Evolutionary conservation across 2,888 invertebrate species (phyloP).

Genomic region (Morpho deidamia): DNA sequence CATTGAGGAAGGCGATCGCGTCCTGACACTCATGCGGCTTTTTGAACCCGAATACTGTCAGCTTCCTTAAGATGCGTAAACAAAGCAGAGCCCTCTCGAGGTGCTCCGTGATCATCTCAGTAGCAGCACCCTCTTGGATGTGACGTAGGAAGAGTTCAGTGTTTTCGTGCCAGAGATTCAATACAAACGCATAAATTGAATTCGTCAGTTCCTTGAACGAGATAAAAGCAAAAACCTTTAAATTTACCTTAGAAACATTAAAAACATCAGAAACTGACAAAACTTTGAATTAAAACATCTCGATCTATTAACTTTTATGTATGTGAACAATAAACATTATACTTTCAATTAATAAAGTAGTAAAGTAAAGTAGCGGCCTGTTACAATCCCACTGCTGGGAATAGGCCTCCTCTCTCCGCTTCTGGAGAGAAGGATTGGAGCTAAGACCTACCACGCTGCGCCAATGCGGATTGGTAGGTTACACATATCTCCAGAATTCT

Average conservation of each 20-base stretch:
- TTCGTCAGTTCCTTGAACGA: constrained; percentile 83
- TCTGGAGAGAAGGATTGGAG: too few species aligned
- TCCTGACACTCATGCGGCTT: constrained; percentile 86
- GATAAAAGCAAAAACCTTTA: neutral
- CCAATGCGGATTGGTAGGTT: too few species aligned
- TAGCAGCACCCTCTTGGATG: constrained; percentile 78
- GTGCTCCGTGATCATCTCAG: constrained; percentile 80
- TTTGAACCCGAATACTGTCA: constrained; percentile 89
- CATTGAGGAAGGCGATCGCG: constrained; percentile 87
- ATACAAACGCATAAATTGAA: constrained; percentile 85
- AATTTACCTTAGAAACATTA: neutral
- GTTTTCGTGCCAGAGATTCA: constrained; percentile 88
- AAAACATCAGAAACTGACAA: neutral
- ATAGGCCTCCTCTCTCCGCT: too few species aligned
- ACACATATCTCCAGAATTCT: too few species aligned
- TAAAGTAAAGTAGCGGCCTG: too few species aligned
- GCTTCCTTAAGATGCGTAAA: constrained; percentile 89
- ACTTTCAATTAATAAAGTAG: too few species aligned
- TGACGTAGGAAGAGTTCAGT: constrained; percentile 83
- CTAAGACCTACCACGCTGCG: too few species aligned
- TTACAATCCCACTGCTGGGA: too few species aligned
- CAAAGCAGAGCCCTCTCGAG: constrained; percentile 89
- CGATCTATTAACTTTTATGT: too few species aligned
- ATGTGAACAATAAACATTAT: too few species aligned
- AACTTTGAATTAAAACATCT: too few species aligned